Evolutionary conservation across 2,888 invertebrate species (phyloP), one percentile per base, ranked within the genome.

Genomic region (Tipula confusa): DNA sequence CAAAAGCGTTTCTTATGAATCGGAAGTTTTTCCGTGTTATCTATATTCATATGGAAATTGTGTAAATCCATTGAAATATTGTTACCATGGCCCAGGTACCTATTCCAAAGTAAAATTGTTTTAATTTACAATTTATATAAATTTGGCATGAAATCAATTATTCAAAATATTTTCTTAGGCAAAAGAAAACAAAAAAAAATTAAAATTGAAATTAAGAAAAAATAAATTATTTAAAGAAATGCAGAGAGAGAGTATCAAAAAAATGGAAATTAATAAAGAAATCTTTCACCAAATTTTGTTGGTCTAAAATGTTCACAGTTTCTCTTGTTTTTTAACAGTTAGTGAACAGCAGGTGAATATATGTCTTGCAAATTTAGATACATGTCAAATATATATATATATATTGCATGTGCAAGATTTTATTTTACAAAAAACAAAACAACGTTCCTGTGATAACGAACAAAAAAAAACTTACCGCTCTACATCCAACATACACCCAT

Each of bases 81-180:
- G 43, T 43, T 43, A 43, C 43, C n/a, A 43, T n/a, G 43, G 24
- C 64, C 9, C 64, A 64, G 64, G 24, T 11, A 15, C 43, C 9
- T 24, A 15, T 43, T 43, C 64, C 24, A 64, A 64, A 64, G 24
- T 64, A 64, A 64, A 64, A 24, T 24, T 64, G 64, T 24, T 64
- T 64, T 24, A 64, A 64, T 64, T 64, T 64, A 64, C 64, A 24
- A 64, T 64, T 24, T 64, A 64, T 24, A 64, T 64, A 64, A 64
- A 64, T 64, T 64, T 64, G 64, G 64, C 64, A 24, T 64, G 64
- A 64, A 64, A 64, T 64, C 64, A 64, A 64, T 64, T 64, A 64
- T 64, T 64, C 24, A 24, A 64, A 64, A 64, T 64, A 64, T 64
- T 18, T 64, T 64, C 64, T 64, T 18, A 24, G 18, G 24, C 9